These are phyloP conservation scores for Labia minor DNA, from an alignment of 2,888 invertebrate species.

Conservation along the genomic window DNA sequence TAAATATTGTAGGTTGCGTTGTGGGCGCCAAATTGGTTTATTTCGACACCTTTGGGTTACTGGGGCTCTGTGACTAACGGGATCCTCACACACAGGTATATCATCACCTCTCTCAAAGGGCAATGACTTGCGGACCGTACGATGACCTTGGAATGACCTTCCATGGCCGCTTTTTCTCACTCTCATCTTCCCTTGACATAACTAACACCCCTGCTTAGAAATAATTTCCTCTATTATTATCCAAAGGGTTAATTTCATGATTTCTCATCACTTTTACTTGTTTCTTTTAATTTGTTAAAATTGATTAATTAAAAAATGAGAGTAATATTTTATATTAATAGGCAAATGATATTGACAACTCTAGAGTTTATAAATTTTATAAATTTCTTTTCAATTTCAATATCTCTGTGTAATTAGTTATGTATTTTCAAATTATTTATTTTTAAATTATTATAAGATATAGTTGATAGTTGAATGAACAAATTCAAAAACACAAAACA, in stretches of 20 bases:
- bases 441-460: too few relatives aligned
- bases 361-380: too few relatives aligned
- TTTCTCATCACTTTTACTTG: neutral
- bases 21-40: neutral
- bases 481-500: too few relatives aligned
- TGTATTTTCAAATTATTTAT: too few relatives aligned
- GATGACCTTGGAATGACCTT: neutral
- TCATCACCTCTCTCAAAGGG: neutral
- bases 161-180: neutral
- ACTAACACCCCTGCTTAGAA: neutral
- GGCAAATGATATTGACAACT: too few relatives aligned
- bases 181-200: neutral
- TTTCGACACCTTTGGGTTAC: conserved; percentile 13
- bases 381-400: too few relatives aligned
- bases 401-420: too few relatives aligned
- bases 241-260: too few relatives aligned
- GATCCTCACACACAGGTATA: neutral
- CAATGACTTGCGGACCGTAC: neutral
- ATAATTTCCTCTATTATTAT: neutral
- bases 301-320: too few relatives aligned
- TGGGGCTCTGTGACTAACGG: neutral
- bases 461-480: too few relatives aligned
- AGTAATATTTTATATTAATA: too few relatives aligned
- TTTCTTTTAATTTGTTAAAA: neutral
- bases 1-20: too few relatives aligned